Percentiles rank a stretch among this genome's conserved stretches.
These are phyloP conservation scores for Gonatopus flavifemur DNA, from an alignment of 1,140 invertebrate genomes.

Conservation along the genomic window DNA sequence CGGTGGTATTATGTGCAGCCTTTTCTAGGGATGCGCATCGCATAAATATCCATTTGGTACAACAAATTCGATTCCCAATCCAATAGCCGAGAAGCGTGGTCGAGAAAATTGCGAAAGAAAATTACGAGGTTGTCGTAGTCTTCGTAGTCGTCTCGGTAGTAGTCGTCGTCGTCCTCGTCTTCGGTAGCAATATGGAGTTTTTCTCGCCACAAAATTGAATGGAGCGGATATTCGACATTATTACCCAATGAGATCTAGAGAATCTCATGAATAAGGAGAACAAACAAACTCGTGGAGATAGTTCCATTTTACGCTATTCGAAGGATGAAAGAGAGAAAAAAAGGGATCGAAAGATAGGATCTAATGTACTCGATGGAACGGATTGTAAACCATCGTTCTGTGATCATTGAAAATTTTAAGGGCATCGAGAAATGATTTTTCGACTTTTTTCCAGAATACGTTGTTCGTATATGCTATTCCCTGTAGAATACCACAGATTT, in stretches of 20 bases:
- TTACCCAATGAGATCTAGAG: not conserved
- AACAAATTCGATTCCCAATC: slow-evolving; percentile 20
- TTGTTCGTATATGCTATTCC: no score
- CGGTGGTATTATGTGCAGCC: no score
- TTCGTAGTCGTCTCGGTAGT: not conserved
- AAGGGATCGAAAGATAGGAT: no score
- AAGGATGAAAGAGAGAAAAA: no score
- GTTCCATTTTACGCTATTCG: no score
- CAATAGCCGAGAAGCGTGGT: slow-evolving; percentile 8
- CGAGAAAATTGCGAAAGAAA: slow-evolving; percentile 13
- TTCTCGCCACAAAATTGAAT: slow-evolving; percentile 14
- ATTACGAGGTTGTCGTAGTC: slow-evolving; percentile 12
- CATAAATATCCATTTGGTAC: slow-evolving; percentile 27
- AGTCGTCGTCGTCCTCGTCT: slow-evolving; percentile 3
- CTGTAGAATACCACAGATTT: no score
- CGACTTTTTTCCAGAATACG: no score
- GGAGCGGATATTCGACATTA: slow-evolving; percentile 9
- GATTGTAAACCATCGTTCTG: no score
- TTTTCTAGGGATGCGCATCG: slow-evolving; percentile 5
- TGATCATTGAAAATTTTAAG: no score
- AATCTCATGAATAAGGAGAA: slow-evolving; percentile 11
- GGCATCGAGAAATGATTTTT: no score
- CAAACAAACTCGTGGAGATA: no score
- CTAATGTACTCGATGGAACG: no score
- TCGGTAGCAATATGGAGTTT: not conserved